Conservation (phyloP, 2,888 invertebrate genomes). For the Cosmia trapezina region DNA sequence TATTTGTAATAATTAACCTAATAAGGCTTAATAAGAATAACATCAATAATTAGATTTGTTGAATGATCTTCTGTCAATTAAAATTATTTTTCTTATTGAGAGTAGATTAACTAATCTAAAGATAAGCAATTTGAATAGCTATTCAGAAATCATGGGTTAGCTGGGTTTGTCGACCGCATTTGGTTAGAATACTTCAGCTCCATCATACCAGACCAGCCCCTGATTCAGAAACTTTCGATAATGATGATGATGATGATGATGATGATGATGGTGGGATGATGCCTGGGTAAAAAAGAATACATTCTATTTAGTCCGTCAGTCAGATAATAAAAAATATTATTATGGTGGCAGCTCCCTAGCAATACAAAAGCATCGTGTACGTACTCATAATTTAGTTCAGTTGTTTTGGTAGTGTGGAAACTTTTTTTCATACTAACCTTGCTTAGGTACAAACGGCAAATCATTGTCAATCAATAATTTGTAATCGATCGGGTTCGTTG, state of each 20-base stretch:
- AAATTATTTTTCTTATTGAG: neutral
- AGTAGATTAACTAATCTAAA: neutral
- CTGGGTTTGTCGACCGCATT: too few relatives aligned
- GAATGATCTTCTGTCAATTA: neutral
- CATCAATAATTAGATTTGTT: neutral
- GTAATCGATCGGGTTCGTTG: slow-evolving; percentile 14
- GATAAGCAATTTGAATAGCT: neutral
- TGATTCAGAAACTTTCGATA: neutral
- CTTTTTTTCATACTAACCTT: neutral
- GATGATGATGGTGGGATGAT: too few relatives aligned
- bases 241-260: too few relatives aligned
- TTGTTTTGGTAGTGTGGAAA: neutral
- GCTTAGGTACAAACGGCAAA: neutral
- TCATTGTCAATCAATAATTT: slow-evolving; percentile 10
- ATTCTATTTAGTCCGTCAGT: too few relatives aligned
- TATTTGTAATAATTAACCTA: slow-evolving; percentile 1
- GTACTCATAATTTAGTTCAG: neutral
- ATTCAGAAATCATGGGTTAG: neutral
- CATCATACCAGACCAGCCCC: neutral
- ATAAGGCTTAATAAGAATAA: neutral
- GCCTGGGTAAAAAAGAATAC: too few relatives aligned
- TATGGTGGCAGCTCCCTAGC: too few relatives aligned
- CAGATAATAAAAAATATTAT: too few relatives aligned
- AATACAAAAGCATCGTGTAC: too few relatives aligned
- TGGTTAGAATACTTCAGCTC: too few relatives aligned